These are phyloP conservation scores for Turritopsis dohrnii DNA, from an alignment of 30 jellyfish, hydroid and myxozoan species.

Conservation along the genomic window DNA sequence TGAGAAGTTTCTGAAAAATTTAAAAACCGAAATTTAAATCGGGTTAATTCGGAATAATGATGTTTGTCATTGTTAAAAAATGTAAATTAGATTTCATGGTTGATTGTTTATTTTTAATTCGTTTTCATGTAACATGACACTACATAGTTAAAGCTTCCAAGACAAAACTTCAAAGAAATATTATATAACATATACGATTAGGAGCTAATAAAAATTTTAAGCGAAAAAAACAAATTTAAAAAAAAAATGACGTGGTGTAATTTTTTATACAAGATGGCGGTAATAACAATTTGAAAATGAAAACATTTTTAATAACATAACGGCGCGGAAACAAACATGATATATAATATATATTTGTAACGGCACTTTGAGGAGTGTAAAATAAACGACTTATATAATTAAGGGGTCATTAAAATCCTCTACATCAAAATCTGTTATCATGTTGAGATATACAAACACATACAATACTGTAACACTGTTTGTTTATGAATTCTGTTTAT, in stretches of 20 bases:
- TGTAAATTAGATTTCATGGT: neutral
- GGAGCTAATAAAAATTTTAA: neutral
- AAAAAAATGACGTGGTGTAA: neutral
- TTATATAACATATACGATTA: neutral
- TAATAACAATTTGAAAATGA: neutral
- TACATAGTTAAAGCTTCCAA: neutral
- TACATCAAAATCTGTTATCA: neutral
- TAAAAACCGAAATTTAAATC: too few species aligned
- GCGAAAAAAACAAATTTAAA: neutral
- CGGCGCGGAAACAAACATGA: neutral
- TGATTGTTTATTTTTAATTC: neutral
- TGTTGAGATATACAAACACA: neutral
- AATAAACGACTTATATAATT: neutral
- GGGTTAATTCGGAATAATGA: too few species aligned
- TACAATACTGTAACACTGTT: neutral
- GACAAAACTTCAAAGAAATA: neutral
- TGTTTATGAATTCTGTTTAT: neutral
- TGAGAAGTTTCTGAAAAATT: too few species aligned
- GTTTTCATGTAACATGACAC: neutral
- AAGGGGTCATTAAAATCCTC: neutral
- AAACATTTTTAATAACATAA: neutral
- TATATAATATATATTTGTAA: neutral
- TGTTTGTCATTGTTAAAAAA: neutral
- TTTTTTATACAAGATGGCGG: neutral
- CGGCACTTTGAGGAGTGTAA: neutral